Conservation (phyloP, 2,888 invertebrate species). For the Notodonta dromedarius region DNA sequence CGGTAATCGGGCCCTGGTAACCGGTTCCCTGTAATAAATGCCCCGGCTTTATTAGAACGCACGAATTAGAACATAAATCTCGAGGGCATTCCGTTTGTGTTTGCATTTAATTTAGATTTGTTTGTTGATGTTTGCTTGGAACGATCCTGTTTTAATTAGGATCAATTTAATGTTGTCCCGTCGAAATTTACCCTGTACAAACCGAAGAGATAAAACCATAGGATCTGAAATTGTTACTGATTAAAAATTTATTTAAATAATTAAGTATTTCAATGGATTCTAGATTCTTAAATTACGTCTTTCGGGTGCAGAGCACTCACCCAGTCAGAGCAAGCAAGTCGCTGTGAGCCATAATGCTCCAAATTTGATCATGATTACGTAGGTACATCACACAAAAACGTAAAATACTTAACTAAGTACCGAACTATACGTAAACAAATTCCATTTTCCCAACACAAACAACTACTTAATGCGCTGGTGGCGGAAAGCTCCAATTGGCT, state of each 20-base stretch:
- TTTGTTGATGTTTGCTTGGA: conserved; percentile 18
- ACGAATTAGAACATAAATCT: conserved; percentile 19
- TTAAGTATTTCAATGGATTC: too few relatives aligned
- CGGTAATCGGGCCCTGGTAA: conserved; percentile 11
- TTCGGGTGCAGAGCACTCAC: too few relatives aligned
- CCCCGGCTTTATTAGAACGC: conserved; percentile 20
- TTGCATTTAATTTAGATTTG: conserved; percentile 32
- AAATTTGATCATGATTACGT: too few relatives aligned
- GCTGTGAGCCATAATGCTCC: too few relatives aligned
- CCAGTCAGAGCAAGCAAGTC: too few relatives aligned
- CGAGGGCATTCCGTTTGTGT: conserved; percentile 14
- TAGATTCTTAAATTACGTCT: too few relatives aligned
- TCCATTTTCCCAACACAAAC: conserved; percentile 34
- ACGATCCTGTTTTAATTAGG: conserved; percentile 29
- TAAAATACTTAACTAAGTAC: too few relatives aligned
- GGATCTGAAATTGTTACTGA: conserved; percentile 2
- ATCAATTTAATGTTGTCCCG: background rate
- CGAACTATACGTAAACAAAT: conserved; percentile 28
- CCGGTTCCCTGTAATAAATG: conserved; percentile 20
- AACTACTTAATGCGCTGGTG: conserved; percentile 29
- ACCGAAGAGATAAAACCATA: too few relatives aligned
- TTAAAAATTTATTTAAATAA: too few relatives aligned
- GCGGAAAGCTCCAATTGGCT: conserved; percentile 33
- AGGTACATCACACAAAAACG: too few relatives aligned
- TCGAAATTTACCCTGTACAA: background rate